A percentile compares a stretch with the other conserved stretches of the same genome.
These are phyloP conservation scores for Sialis lutaria DNA, from an alignment of 2,888 invertebrate species.

Conservation along the genomic window DNA sequence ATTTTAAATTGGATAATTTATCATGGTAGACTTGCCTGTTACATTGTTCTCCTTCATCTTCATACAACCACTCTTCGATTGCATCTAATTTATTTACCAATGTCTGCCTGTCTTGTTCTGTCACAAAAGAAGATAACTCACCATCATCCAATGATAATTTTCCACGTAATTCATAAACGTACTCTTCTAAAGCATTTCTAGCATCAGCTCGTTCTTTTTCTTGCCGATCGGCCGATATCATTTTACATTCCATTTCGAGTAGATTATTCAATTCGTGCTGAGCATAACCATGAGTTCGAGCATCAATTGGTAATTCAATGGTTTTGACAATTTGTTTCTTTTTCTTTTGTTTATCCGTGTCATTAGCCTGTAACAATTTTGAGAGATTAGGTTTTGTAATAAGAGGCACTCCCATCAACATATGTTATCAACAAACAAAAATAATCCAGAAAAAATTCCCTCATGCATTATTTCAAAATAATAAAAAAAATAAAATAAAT, in stretches of 20 bases:
- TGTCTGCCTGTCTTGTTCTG: constrained; percentile 44
- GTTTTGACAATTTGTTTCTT: constrained; percentile 68
- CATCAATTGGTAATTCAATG: constrained; percentile 69
- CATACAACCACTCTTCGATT: constrained; percentile 94
- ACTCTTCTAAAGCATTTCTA: constrained; percentile 94
- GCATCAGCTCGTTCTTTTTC: constrained; percentile 93
- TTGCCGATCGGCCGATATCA: constrained; percentile 57
- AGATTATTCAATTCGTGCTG: constrained; percentile 53
- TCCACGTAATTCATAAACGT: constrained; percentile 89
- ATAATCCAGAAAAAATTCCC: no score
- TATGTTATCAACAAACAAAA: no score
- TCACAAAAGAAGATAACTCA: constrained; percentile 55
- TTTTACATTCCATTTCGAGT: constrained; percentile 43
- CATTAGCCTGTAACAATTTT: constrained; percentile 1
- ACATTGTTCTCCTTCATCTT: constrained; percentile 86
- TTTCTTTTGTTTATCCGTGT: constrained; percentile 43
- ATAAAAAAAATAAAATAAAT: background rate
- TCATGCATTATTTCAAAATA: background rate
- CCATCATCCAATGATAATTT: constrained; percentile 68
- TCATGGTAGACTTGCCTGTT: constrained; percentile 53
- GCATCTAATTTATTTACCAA: constrained; percentile 55
- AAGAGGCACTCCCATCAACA: no score
- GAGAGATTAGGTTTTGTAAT: background rate
- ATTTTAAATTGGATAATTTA: constrained; percentile 42
- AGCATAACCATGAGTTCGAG: constrained; percentile 52